Evolutionary conservation across 2,888 invertebrate genomes (phyloP), one percentile per base, ranked within the genome.

Genomic region (Sinhomidia bicolor): DNA sequence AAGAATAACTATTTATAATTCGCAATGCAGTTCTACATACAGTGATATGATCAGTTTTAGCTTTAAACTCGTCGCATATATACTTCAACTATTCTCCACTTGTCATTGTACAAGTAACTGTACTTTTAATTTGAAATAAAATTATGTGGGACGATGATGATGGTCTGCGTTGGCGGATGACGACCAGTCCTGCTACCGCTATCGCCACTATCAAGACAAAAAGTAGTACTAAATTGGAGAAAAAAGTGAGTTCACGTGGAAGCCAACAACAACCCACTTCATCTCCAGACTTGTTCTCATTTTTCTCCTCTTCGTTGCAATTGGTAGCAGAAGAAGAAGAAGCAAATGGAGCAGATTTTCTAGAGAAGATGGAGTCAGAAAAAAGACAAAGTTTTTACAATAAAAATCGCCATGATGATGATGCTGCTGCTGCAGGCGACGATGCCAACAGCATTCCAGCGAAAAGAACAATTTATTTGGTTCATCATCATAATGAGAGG

Each of bases 101-200:
- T 12, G 17, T 36, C 26, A 60, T 26, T 17, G 23, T 23, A 1
- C 17, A n/a, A 65, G 10, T 12, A 26, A 62, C 26, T 60, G 14
- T 62, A 6, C 57, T 12, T 32, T 65, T 65, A 32, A 65, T 32
- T 65, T 36, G 6, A 71, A 44, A 20, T 17, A 41, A 71, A 71
- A 68, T 41, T n/a, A 85, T 85, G 85, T 85, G 76, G 85, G 78
- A 54, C 1, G 78, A 85, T 26, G 78, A 65, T 57, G 78, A 78
- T 17, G 68, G 20, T 10, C 9, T 65, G 65, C 78, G 78, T 76
- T 85, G 85, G 85, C 78, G 65, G 14, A 51, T 51, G 17, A 57
- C 4, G n/a, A 41, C 60, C 36, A 57, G 1, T 26, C 0, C 79
- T 1, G 36, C n/a, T 14, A 36, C 36, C 36, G 36, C 17, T 29